Evolutionary conservation across 2,888 invertebrate genomes (phyloP).

Genomic region (Oxystoma pomonae): DNA sequence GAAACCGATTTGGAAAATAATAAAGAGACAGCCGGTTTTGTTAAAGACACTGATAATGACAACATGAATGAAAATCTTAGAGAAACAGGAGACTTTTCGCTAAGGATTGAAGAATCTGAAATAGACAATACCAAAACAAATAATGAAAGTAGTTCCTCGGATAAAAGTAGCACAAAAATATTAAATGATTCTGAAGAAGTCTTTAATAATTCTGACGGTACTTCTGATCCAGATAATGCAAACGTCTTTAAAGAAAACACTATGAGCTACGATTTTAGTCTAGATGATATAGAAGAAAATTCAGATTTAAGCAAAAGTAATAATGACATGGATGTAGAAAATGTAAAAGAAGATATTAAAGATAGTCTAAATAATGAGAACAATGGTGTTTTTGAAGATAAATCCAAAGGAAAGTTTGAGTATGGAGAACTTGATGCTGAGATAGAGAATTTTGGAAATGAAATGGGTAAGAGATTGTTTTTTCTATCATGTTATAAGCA

Average conservation of each 20-base stretch:
- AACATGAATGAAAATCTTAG: background rate
- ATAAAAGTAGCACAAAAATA: too few species aligned
- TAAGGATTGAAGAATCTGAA: background rate
- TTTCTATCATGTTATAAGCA: too few species aligned
- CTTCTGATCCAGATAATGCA: background rate
- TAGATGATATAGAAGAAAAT: constrained; percentile 31
- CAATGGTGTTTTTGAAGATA: too few species aligned
- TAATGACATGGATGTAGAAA: background rate
- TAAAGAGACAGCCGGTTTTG: too few species aligned
- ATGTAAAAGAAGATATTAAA: background rate
- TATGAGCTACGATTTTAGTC: constrained; percentile 32
- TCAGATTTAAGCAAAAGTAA: constrained; percentile 8
- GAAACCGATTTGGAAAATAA: too few species aligned
- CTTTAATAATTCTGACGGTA: too few species aligned
- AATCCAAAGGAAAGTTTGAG: background rate
- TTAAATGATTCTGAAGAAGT: too few species aligned
- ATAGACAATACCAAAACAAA: background rate
- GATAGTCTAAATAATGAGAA: too few species aligned
- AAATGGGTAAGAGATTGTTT: background rate
- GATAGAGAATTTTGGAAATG: constrained; percentile 12
- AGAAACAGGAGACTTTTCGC: background rate
- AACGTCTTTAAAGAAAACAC: constrained; percentile 3
- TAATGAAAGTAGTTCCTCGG: too few species aligned
- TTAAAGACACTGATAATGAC: background rate
- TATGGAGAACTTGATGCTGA: constrained; percentile 11